Evolutionary conservation across 2,888 invertebrate species (phyloP).

Genomic region (Lepidocyrtoides sp.): DNA sequence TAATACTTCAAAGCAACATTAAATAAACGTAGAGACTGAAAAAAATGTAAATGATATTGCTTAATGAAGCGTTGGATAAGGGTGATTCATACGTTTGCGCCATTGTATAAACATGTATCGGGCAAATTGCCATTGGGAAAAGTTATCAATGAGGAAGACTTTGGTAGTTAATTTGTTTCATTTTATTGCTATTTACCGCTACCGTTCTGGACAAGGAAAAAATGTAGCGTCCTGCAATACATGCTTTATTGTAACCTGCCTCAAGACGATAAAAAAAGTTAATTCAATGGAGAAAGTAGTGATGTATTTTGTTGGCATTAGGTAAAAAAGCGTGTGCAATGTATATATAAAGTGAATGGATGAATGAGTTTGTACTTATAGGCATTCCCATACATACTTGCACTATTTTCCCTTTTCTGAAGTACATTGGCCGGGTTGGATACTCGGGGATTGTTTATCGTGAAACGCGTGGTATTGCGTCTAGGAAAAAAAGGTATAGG

Average conservation of each 20-base stretch:
- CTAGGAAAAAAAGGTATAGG: background rate
- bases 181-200: background rate
- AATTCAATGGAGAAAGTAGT: background rate
- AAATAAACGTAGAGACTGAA: too few species aligned
- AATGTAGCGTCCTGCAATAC: background rate
- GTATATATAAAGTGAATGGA: background rate
- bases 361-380: background rate
- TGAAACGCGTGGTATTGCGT: background rate
- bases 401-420: too few species aligned
- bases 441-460: background rate
- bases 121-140: background rate
- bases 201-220: background rate
- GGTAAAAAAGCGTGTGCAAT: background rate
- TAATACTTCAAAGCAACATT: background rate
- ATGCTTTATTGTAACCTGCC: background rate
- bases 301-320: conserved; percentile 25
- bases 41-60: background rate
- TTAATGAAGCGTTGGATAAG: background rate
- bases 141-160: background rate
- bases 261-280: conserved; percentile 15
- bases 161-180: background rate
- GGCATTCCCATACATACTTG: background rate
- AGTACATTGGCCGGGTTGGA: background rate
- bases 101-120: background rate
- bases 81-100: too few species aligned